Base-by-base conservation (phyloP, 2,888 invertebrate species). In the Atrina japonica region DNA sequence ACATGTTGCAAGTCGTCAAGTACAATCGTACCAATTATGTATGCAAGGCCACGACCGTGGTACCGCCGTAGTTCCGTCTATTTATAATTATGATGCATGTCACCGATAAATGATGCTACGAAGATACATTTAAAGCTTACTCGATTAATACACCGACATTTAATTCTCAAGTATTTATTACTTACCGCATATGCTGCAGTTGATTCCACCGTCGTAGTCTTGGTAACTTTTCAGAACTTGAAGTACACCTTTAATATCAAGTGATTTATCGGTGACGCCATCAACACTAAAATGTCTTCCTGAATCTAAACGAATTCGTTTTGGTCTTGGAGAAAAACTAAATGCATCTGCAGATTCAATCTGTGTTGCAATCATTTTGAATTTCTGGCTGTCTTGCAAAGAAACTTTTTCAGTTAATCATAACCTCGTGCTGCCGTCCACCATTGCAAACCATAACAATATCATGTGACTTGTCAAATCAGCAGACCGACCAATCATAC, bases 111-210 rank as follows among this genome's bases (percentile, higher is more conserved):
- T n/a, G n/a, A n/a, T n/a, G n/a, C n/a, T n/a, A n/a, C n/a, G n/a
- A n/a, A n/a, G n/a, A n/a, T n/a, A n/a, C n/a, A n/a, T n/a, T n/a
- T n/a, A n/a, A n/a, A n/a, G n/a, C n/a, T n/a, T n/a, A n/a, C n/a
- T n/a, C n/a, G n/a, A n/a, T n/a, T n/a, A n/a, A n/a, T n/a, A n/a
- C n/a, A n/a, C n/a, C n/a, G n/a, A n/a, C n/a, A n/a, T n/a, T n/a
- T n/a, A n/a, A n/a, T n/a, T n/a, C n/a, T n/a, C n/a, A n/a, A n/a
- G n/a, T n/a, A n/a, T n/a, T n/a, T n/a, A n/a, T n/a, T 7, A 70
- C 84, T 80, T 69, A 87, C 87, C 87, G 76, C 87, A 87, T 11
- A 83, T 69, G 52, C 81, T 78, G 65, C 87, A 87, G 71, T 87
- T 87, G 29, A 87, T 83, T 1, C 87, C 87, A 6, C 87, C 87